Base-by-base conservation (phyloP, 2,113 vertebrate genomes). In the Zootoca vivipara region DNA sequence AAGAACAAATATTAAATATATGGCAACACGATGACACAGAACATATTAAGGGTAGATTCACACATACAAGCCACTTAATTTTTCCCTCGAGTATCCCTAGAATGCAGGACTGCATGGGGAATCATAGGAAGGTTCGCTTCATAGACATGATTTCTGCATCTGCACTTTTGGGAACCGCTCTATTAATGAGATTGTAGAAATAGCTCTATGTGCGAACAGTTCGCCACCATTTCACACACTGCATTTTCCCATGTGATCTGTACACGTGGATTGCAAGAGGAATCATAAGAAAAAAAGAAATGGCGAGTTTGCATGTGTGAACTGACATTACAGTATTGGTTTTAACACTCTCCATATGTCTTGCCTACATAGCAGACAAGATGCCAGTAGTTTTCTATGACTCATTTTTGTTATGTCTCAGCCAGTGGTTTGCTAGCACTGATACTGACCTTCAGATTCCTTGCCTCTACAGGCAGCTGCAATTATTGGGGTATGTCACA, bases 381-480 rank as follows among this genome's bases (percentile, higher is more conserved):
- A 86, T 10, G 20, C 67, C 26, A 69, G 83, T 0, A 0, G 18
- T 89, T 78, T 85, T 92, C 90, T 74, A 83, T 67, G 26, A 75
- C 46, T 65, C 38, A 2, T 20, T 89, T 87, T 80, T 26, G 22
- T 24, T n/a, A 18, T 86, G 89, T 91, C 78, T 89, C 0, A 70
- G 64, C 73, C 3, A 88, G 30, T 20, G 62, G 69, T 75, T 86
- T 67, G n/a, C 42, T 75, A n/a, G 13, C 52, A 5, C 62, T 87
- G 40, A 35, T 83, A 62, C 77, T 79, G 30, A 74, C 42, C 77
- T 80, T n/a, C 52, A 74, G 69, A 15, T 58, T 42, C 16, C 89
- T 93, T 87, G 75, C 28, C 86, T n/a, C 87, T 94, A 58, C 86
- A 86, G 78, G 83, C 75, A 94, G 90, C 78, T 89, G 77, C 33